Base-by-base conservation (phyloP, 2,888 invertebrate genomes). In the Tetragonula carbonaria region DNA sequence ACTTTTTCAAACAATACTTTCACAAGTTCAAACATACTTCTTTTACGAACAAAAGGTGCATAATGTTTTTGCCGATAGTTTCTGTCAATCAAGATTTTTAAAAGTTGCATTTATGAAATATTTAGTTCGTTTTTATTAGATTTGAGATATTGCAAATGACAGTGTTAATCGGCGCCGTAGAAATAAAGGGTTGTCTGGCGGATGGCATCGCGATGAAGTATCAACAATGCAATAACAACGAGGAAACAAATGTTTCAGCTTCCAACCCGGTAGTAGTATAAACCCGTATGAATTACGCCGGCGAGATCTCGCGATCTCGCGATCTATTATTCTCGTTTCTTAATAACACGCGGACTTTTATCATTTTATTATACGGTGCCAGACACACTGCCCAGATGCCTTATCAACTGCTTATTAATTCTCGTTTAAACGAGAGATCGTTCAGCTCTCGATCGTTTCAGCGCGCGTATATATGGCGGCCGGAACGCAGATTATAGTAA, bases 261-360 rank as follows among this genome's bases (percentile, higher is more conserved):
- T 53, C 21, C 62, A 73, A 59, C 82, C 23, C 23, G 57, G 76
- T 76, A 73, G 82, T 62, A 59, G 45, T 8, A 1, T 8, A 33
- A 33, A 8, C 38, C 38, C n/a, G 57, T 63, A 65, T 67, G 66
- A 82, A 77, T 82, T 75, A 84, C 62, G 57, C 82, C 70, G 14
- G 4, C 55, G 79, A 79, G 28, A 28, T 28, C 28, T 85, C 2
- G 2, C 59, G 70, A 76, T 82, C 86, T 73, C 65, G 62, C 68
- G 62, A 21, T 70, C 65, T 85, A 84, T 85, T 84, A 85, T 77
- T 84, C 80, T 74, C 65, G 68, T 50, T 73, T 65, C 79, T 85
- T 87, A 87, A 87, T 76, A 74, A 85, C 63, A 68, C 74, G 67
- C 33, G 63, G 63, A 77, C 78, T 79, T 87, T 88, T 82, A 79